Base-by-base conservation (phyloP, 2,888 invertebrate species). In the Zaprionus lineosus region DNA sequence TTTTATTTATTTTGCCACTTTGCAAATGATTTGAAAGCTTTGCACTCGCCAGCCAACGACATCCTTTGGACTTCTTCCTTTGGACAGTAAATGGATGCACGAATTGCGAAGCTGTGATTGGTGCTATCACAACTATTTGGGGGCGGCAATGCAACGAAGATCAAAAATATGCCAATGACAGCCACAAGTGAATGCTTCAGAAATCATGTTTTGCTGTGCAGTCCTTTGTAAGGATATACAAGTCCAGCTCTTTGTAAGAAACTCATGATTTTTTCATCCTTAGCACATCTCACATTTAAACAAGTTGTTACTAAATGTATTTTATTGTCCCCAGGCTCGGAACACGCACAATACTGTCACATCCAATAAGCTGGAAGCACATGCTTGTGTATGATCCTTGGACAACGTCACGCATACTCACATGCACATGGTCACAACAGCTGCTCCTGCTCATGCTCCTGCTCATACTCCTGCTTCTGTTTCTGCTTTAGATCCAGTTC, bases 1-100 rank as follows among this genome's bases (percentile, higher is more conserved):
- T 76, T 60, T 67, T 76, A 79, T 71, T 79, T 79, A 79, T 79
- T 71, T 71, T 69, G 74, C 60, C 81, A 74, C 66, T 75, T 68
- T 64, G 84, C 74, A 79, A n/a, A 83, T 76, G 76, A 79, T 83
- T 79, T 58, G 55, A 62, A n/a, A 67, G 47, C 63, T 58, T 48
- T 44, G 50, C 59, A 41, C 48, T 34, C 31, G 44, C 48, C 41
- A 53, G 50, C 61, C 61, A 53, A 15, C 29, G 44, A 34, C 14
- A 40, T 9, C 21, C 31, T n/a, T 15, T 21, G 5, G 34, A 14
- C 40, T 40, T 29, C 29, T 14, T 36, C 9, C 39, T n/a, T n/a
- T 40, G 52, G 39, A 44, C 29, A 39, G 52, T 43, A 24, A 51
- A 24, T 34, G 18, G 8, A n/a, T 18, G 58, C 9, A 46, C 44